Conservation (phyloP, 2,888 invertebrate species). For the Euclidia mi region DNA sequence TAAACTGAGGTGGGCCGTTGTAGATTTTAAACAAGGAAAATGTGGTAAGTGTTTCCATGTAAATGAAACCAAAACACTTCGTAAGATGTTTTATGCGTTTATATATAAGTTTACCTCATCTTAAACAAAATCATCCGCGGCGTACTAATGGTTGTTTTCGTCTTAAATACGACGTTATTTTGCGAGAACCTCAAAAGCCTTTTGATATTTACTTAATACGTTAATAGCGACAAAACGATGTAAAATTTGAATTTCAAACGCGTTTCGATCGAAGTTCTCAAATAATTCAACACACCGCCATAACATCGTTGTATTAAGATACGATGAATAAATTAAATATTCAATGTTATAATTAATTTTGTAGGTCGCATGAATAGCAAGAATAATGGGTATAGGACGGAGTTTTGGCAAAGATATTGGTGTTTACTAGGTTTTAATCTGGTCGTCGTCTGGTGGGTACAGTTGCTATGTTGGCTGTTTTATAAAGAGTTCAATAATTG, state of each 20-base stretch:
- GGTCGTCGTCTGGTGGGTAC: too few relatives aligned
- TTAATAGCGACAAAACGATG: slow-evolving; percentile 43
- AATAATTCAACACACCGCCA: slow-evolving; percentile 39
- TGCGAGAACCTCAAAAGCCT: slow-evolving; percentile 6
- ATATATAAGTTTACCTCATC: too few relatives aligned
- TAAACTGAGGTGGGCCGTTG: too few relatives aligned
- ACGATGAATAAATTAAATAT: slow-evolving; percentile 56
- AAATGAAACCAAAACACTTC: too few relatives aligned
- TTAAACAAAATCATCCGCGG: too few relatives aligned
- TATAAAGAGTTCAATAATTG: too few relatives aligned
- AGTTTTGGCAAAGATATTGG: too few relatives aligned
- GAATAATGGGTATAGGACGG: background rate
- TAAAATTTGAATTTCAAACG: slow-evolving; percentile 57
- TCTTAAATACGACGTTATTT: background rate
- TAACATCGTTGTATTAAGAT: slow-evolving; percentile 48
- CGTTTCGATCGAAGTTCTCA: slow-evolving; percentile 30
- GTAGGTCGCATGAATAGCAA: slow-evolving; percentile 14
- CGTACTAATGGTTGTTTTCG: background rate
- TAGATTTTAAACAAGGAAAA: too few relatives aligned
- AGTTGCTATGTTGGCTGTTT: too few relatives aligned
- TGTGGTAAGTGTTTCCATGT: too few relatives aligned
- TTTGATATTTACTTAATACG: slow-evolving; percentile 34
- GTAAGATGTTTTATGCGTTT: too few relatives aligned
- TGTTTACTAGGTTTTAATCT: too few relatives aligned
- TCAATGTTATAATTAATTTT: slow-evolving; percentile 32